Evolutionary conservation across 2,113 vertebrate species (phyloP).

Genomic region (Megaceryle torquata): DNA sequence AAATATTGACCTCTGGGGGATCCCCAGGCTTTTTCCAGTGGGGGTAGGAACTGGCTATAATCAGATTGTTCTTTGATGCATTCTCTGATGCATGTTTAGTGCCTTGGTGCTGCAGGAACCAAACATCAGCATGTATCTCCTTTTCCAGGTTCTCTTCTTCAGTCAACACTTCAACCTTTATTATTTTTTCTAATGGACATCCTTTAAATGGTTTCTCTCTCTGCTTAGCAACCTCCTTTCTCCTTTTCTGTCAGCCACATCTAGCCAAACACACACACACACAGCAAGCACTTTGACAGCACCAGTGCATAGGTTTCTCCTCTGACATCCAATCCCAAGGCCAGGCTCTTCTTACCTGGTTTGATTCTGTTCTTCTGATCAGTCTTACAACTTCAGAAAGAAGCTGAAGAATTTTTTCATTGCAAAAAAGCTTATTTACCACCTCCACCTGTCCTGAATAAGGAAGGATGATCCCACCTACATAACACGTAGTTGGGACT

Average conservation of each 20-base stretch:
- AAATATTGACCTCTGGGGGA: background rate
- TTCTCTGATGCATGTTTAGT: background rate
- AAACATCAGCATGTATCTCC: background rate
- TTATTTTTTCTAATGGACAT: background rate
- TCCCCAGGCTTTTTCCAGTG: background rate
- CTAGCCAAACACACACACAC: background rate
- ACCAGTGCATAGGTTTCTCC: background rate
- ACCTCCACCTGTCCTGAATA: background rate
- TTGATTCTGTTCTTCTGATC: background rate
- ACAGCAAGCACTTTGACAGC: background rate
- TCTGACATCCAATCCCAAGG: background rate
- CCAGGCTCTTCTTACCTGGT: background rate
- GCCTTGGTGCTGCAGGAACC: background rate
- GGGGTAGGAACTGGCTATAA: background rate
- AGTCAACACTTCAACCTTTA: background rate
- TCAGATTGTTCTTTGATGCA: background rate
- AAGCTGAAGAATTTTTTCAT: background rate
- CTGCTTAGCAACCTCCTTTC: background rate
- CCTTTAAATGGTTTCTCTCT: background rate
- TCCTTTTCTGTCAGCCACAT: background rate
- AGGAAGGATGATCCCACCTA: background rate
- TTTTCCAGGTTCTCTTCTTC: background rate
- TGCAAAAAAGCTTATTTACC: background rate
- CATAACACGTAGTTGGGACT: background rate
- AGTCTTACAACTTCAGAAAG: background rate